These are phyloP conservation scores for Tiliacea aurago DNA, from an alignment of 2,888 invertebrate species.

Conservation along the genomic window DNA sequence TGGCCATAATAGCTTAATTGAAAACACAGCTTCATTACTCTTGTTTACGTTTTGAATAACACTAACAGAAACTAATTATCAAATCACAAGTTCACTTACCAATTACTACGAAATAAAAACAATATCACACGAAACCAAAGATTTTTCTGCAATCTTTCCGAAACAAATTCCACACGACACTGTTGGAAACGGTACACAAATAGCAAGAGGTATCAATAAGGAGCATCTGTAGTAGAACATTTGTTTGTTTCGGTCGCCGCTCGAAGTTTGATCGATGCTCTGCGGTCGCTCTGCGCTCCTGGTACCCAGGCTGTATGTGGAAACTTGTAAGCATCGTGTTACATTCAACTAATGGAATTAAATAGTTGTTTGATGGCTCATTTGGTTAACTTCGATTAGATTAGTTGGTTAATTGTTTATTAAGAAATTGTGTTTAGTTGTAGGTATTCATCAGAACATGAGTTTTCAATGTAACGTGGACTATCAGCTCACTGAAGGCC, in stretches of 20 bases:
- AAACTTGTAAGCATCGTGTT: slow-evolving; percentile 3
- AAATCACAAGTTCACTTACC: background rate
- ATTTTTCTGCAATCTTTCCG: background rate
- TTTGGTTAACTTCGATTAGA: slow-evolving; percentile 7
- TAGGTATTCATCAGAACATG: background rate
- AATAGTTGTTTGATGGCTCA: background rate
- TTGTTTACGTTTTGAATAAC: background rate
- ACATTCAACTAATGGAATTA: slow-evolving; percentile 2
- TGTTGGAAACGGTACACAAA: slow-evolving; percentile 7
- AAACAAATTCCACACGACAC: slow-evolving; percentile 5
- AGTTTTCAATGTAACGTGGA: background rate
- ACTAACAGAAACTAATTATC: background rate
- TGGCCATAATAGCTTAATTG: background rate
- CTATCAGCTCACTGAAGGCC: too few species aligned
- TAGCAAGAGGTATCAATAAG: slow-evolving; percentile 23
- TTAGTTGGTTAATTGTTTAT: background rate
- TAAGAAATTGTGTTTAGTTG: background rate
- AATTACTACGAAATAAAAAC: background rate
- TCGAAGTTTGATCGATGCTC: slow-evolving; percentile 59
- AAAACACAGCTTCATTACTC: background rate
- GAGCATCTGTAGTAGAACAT: slow-evolving; percentile 9
- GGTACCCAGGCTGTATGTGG: background rate
- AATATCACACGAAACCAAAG: background rate
- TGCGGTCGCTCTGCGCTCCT: slow-evolving; percentile 26
- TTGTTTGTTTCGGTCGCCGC: slow-evolving; percentile 14